Percentiles rank a stretch among this genome's conserved stretches.
Evolutionary conservation across 2,888 invertebrate species (phyloP).

Genomic region (Hirtodrosophila cameraria): DNA sequence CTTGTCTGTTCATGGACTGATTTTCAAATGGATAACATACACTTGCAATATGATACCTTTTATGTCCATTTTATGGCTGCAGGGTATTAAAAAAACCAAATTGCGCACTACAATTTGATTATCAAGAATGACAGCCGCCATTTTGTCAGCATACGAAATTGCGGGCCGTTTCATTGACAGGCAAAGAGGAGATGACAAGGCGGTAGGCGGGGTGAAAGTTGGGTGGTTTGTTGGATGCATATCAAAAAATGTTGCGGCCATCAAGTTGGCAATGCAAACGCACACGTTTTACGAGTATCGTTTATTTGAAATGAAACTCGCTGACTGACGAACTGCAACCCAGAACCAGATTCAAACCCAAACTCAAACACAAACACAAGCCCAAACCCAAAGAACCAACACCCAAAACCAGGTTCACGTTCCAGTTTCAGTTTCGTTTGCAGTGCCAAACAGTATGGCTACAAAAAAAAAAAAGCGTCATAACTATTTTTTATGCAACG

Average conservation of each 20-base stretch:
- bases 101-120: constrained; percentile 68
- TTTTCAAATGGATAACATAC: too few species aligned
- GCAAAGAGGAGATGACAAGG: not conserved
- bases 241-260: constrained; percentile 40
- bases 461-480: constrained; percentile 42
- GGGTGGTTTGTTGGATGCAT: not conserved
- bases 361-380: not conserved
- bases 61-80: not conserved
- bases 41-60: too few species aligned
- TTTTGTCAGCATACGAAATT: constrained; percentile 56
- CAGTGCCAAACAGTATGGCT: constrained; percentile 7
- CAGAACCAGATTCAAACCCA: not conserved
- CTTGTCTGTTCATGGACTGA: too few species aligned
- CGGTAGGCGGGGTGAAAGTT: not conserved
- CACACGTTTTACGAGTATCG: constrained; percentile 64
- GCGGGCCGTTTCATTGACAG: constrained; percentile 45
- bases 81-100: constrained; percentile 27
- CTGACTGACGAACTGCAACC: constrained; percentile 19
- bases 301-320: constrained; percentile 55
- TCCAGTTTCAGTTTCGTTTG: constrained; percentile 15
- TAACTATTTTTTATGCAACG: constrained; percentile 73
- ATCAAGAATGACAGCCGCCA: constrained; percentile 59
- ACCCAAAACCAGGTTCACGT: constrained; percentile 5
- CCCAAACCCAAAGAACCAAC: not conserved
- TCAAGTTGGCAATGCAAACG: constrained; percentile 65